These are phyloP conservation scores for Cryptomyrus ogoouensis DNA, from an alignment of 2,113 vertebrate genomes.

Conservation along the genomic window DNA sequence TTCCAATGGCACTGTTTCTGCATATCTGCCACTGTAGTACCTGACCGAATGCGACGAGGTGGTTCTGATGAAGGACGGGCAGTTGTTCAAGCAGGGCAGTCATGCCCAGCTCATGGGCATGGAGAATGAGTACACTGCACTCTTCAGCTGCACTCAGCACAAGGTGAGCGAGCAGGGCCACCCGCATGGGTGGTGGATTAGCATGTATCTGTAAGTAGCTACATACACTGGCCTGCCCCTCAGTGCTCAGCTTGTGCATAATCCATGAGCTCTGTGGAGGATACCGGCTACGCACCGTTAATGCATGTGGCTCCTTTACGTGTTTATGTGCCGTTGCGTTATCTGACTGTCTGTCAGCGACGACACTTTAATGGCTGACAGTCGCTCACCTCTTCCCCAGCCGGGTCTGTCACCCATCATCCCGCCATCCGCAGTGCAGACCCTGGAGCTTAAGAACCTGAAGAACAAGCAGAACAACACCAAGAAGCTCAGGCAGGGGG, in stretches of 20 bases:
- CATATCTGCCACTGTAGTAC: constrained; percentile 50
- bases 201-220: background rate
- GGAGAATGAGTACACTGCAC: constrained; percentile 59
- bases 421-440: constrained; percentile 34
- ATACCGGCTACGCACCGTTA: background rate
- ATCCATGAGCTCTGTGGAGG: background rate
- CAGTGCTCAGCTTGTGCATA: too few relatives aligned
- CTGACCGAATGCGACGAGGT: constrained; percentile 65
- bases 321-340: constrained; percentile 35
- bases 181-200: background rate
- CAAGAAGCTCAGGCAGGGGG: constrained; percentile 30
- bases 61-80: constrained; percentile 69
- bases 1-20: background rate
- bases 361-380: background rate
- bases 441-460: constrained; percentile 56
- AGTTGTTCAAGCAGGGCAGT: constrained; percentile 64
- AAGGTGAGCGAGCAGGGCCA: constrained; percentile 50
- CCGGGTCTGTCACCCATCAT: background rate
- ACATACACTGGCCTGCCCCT: too few relatives aligned
- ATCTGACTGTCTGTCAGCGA: background rate
- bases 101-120: constrained; percentile 64
- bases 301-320: constrained; percentile 22
- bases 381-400: background rate
- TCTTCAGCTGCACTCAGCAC: constrained; percentile 64
- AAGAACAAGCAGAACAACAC: constrained; percentile 49